Base-by-base conservation (phyloP, 1,140 invertebrate species). In the Drosophila funebris region DNA sequence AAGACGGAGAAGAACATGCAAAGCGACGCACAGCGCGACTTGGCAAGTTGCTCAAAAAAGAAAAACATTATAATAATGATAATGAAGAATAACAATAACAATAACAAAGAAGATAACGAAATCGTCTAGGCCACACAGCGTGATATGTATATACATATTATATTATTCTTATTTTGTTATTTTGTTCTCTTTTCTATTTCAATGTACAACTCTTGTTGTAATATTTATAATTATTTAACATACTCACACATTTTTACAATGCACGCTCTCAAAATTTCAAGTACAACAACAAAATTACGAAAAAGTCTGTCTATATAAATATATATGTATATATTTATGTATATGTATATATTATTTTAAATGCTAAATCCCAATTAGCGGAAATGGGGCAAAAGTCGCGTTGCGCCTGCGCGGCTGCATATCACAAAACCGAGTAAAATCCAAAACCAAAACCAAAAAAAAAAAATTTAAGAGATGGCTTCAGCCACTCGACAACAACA, bases 231-330 rank as follows among this genome's bases (percentile, higher is more conserved):
- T 79, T 67, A 62, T 76, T 74, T 66, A 53, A 62, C 11, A 43
- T 16, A 60, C 39, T 50, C 22, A 57, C 27, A 57, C 39, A 73
- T 41, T 41, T 57, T 62, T 72, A 72, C 56, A 76, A 82, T 56
- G 76, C 80, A 84, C 67, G 80, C 79, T 81, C 79, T 76, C 61
- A 78, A 83, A 76, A 67, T 83, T 76, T 39, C 66, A 81, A 83
- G 79, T 83, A 83, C 80, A 83, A 83, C 27, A 52, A 44, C 39
- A 63, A 72, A 67, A 43, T 58, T 83, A 83, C 78, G 73, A 69
- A 69, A 84, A 83, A 83, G 80, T 83, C 80, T 83, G 80, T 83
- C 76, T 73, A 74, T 83, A 79, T 66, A 39, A 56, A 58, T 62
- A 44, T 44, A 61, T 46, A 56, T 48, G 11, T 48, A 50, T 57